A percentile compares a stretch with the other conserved stretches of the same genome.
Conservation (phyloP, 2,888 invertebrate genomes). For the Barypeithes pellucidus region DNA sequence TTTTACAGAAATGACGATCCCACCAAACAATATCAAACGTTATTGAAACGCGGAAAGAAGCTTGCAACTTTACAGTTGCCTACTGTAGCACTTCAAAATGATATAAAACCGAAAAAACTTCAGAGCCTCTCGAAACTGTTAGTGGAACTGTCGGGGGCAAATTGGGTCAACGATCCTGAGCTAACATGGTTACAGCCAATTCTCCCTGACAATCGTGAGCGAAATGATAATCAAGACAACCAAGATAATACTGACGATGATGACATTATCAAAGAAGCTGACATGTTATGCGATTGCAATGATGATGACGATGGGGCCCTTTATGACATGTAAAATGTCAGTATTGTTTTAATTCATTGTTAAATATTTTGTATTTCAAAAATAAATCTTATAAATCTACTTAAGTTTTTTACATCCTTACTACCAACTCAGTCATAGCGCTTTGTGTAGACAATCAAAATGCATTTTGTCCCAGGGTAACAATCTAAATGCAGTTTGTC, state of each 20-base stretch:
- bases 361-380: too few relatives aligned
- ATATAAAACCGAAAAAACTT: conserved; percentile 4
- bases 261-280: conserved; percentile 16
- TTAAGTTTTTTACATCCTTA: too few relatives aligned
- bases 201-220: not conserved
- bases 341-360: not conserved
- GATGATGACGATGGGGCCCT: not conserved
- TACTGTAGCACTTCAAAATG: not conserved
- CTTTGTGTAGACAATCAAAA: too few relatives aligned
- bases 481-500: too few relatives aligned
- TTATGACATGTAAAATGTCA: conserved; percentile 27
- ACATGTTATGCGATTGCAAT: not conserved
- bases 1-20: conserved; percentile 38
- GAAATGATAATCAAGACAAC: conserved; percentile 14
- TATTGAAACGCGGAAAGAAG: conserved; percentile 41
- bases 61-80: conserved; percentile 36
- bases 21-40: conserved; percentile 39
- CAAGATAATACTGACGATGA: conserved; percentile 17
- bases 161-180: conserved; percentile 12
- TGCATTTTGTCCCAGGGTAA: too few relatives aligned
- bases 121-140: conserved; percentile 17
- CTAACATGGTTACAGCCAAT: conserved; percentile 27
- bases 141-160: conserved; percentile 12
- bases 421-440: too few relatives aligned
- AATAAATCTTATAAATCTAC: too few relatives aligned